Conservation (phyloP, 2,888 invertebrate genomes). For the Rutpela maculata region DNA sequence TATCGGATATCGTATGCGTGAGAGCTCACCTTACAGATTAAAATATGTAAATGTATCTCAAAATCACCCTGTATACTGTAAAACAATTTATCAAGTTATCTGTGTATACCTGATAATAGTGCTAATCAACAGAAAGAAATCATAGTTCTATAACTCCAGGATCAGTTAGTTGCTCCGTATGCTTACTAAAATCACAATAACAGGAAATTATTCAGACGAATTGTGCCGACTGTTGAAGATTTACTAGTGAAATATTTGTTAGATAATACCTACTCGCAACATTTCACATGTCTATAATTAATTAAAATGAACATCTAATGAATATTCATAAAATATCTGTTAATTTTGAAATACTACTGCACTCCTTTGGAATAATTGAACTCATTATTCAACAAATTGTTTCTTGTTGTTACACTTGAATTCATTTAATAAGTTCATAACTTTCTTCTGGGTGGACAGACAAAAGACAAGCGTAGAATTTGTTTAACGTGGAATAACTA, state of each 20-base stretch:
- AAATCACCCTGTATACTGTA: too few relatives aligned
- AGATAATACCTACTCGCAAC: background rate
- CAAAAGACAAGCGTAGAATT: background rate
- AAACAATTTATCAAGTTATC: too few relatives aligned
- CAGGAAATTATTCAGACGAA: too few relatives aligned
- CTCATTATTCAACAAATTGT: background rate
- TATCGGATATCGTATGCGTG: too few relatives aligned
- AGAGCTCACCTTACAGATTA: too few relatives aligned
- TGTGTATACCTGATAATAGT: too few relatives aligned
- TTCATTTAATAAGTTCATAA: constrained; percentile 6
- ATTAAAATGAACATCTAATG: background rate
- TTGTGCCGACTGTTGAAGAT: too few relatives aligned
- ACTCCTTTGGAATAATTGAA: background rate
- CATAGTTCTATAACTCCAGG: too few relatives aligned
- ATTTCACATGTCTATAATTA: background rate
- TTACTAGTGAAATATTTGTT: background rate
- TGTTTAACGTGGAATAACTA: constrained; percentile 3
- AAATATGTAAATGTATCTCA: too few relatives aligned
- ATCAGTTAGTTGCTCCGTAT: too few relatives aligned
- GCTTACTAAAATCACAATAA: too few relatives aligned
- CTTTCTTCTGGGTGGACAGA: background rate
- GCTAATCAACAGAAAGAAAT: too few relatives aligned
- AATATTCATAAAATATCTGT: constrained; percentile 20
- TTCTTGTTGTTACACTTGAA: background rate
- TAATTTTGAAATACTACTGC: background rate